phyloP scores from a whole-genome alignment of 1,140 invertebrate genomes.

The Cotesia chilonis region DNA sequence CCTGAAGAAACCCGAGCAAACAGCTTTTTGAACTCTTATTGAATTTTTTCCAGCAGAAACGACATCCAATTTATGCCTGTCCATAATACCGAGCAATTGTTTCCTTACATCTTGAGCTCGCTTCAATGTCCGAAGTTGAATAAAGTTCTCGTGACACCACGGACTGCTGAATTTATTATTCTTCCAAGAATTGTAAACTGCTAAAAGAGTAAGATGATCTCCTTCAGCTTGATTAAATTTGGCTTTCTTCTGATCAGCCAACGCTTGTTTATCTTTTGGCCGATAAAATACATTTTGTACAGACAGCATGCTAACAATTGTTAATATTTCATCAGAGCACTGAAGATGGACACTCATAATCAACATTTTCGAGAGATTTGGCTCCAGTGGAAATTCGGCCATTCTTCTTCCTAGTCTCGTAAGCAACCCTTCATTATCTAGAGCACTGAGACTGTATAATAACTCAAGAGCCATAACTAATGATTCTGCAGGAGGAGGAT shows the following conservation, averaged over 20 bases:
- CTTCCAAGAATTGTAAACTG: conserved; percentile 99
- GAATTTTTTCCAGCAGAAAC: conserved; percentile 96
- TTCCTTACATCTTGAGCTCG: conserved; percentile 98
- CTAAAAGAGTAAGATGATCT: conserved; percentile 95
- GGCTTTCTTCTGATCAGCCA: conserved; percentile 98
- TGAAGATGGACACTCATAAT: conserved; percentile 99
- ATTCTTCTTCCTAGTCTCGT: conserved; percentile 94
- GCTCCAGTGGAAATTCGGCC: conserved; percentile 99
- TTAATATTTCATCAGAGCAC: conserved; percentile 98
- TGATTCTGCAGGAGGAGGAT: conserved; percentile 96
- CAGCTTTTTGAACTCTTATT: conserved; percentile 95
- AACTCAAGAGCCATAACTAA: conserved; percentile 97
- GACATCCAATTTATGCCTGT: conserved; percentile 97
- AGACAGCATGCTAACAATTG: conserved; percentile 98
- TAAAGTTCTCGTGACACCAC: conserved; percentile 99
- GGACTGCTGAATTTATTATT: conserved; percentile 99
- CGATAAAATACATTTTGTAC: conserved; percentile 99
- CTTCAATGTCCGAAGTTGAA: conserved; percentile 96
- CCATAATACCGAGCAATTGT: conserved; percentile 98
- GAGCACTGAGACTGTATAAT: conserved; percentile 94
- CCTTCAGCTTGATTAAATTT: conserved; percentile 99
- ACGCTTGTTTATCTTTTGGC: conserved; percentile 95
- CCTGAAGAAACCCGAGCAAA: conserved; percentile 98
- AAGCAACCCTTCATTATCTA: conserved; percentile 96
- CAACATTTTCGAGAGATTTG: conserved; percentile 98